phyloP scores from a whole-genome alignment of 1,140 invertebrate genomes.

The Panulirus ornatus region DNA sequence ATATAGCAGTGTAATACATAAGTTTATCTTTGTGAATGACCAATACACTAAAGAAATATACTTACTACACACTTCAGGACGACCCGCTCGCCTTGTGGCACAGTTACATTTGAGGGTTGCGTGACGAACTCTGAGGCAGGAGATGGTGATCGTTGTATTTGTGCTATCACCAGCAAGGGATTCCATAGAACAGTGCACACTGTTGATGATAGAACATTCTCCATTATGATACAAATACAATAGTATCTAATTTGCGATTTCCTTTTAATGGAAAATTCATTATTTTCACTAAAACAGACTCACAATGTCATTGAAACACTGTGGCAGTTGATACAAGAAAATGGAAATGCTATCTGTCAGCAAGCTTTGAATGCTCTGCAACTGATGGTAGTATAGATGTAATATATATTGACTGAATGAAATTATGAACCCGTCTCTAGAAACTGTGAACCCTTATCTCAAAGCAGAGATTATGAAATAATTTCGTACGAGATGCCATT shows the following conservation, averaged over 20 bases:
- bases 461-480: no score
- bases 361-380: no score
- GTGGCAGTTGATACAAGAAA: no score
- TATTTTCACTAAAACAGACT: no score
- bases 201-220: background rate
- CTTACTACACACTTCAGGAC: slow-evolving; percentile 59
- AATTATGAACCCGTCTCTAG: no score
- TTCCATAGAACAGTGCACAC: background rate
- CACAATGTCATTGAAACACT: no score
- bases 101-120: slow-evolving; percentile 49
- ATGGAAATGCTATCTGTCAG: no score
- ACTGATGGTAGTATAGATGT: no score
- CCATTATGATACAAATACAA: background rate
- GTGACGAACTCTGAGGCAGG: slow-evolving; percentile 51
- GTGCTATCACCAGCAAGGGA: background rate
- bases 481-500: no score
- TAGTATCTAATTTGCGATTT: background rate
- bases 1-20: background rate
- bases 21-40: no score
- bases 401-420: no score
- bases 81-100: slow-evolving; percentile 50
- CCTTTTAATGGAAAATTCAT: background rate
- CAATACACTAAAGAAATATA: background rate
- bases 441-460: no score
- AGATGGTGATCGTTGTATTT: slow-evolving; percentile 9